Evolutionary conservation across 1,140 invertebrate genomes (phyloP), one percentile per base, ranked within the genome.

Genomic region (Copidosoma floridanum): DNA sequence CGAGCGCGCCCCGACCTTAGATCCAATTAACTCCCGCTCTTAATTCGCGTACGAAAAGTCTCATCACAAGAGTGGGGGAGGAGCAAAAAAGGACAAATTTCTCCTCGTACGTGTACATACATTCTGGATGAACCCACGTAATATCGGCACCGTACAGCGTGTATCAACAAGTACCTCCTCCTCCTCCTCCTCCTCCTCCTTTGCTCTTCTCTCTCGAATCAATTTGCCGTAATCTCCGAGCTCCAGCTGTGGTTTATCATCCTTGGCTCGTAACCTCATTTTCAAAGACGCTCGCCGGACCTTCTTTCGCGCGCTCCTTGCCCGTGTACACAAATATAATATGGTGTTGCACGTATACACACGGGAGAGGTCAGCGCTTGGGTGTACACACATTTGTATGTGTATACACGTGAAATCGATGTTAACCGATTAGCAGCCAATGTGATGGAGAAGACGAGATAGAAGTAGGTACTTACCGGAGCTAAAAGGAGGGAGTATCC

Each of bases 201-300:
- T n/a, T n/a, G n/a, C n/a, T n/a, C n/a, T n/a, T n/a, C n/a, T n/a
- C 32, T 26, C 24, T 2, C 54, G 43, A 56, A 55, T 56, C 54
- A 56, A 57, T 57, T 48, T 48, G 44, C 55, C 35, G 43, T n/a
- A 27, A 57, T 57, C 43, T 10, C 35, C 38, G 8, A 10, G 18
- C 52, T 47, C 41, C 5, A 23, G 21, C 43, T 57, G 24, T 26
- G 57, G 57, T 58, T 58, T 58, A n/a, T n/a, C n/a, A n/a, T 58
- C 57, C 56, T 11, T 16, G 11, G 2, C 3, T 12, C 37, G 24
- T 29, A 48, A 52, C 57, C 57, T 37, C 57, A 48, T 52, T 58
- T 58, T n/a, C n/a, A n/a, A n/a, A n/a, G n/a, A n/a, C n/a, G n/a
- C n/a, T n/a, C n/a, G n/a, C 37, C 35, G 37, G 56, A 32, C 56